Evolutionary conservation across 2,888 invertebrate species (phyloP), one percentile per base, ranked within the genome.

Genomic region (Sphecodes monilicornis): DNA sequence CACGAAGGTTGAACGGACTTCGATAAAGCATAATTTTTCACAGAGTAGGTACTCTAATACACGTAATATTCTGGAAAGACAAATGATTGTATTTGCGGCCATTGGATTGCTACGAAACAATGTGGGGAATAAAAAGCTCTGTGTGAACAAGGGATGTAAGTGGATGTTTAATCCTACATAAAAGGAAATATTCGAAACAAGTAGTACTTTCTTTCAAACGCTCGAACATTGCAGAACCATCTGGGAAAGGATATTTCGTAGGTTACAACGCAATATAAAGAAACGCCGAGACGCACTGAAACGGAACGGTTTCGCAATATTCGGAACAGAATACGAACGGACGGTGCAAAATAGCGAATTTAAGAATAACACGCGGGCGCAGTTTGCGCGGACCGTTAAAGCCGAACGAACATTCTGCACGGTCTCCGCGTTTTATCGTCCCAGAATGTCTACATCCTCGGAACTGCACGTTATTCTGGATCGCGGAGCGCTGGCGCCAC

Each of bases 361-460:
- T 78, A 85, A 77, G 75, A 75, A 73, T 80, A 83, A 76, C 43
- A 78, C 66, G 70, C n/a, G 66, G 66, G 32, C 22, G 71, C 76
- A 68, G 84, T 78, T 80, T 57, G 72, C 78, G 72, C 76, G 80
- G 68, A 64, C 77, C 75, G 80, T 80, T 85, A 64, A 84, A 78
- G 75, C 77, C 68, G 66, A 84, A 76, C 75, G 75, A 80, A 80
- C 64, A 68, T 73, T 69, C 77, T 69, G 66, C 68, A 69, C 68
- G 84, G 78, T 78, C 64, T 3, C 64, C 50, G 73, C 32, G 78
- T 86, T 86, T 86, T 86, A 86, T 84, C 68, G 80, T 46, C 68
- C 18, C 16, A 68, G 18, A 80, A 78, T 50, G 68, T 80, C 41
- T 64, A 32, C 68, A 50, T 80, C 46, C 78, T 16, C 41, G 69